Evolutionary conservation across 1,140 invertebrate genomes (phyloP).

Genomic region (Prorops nasuta): DNA sequence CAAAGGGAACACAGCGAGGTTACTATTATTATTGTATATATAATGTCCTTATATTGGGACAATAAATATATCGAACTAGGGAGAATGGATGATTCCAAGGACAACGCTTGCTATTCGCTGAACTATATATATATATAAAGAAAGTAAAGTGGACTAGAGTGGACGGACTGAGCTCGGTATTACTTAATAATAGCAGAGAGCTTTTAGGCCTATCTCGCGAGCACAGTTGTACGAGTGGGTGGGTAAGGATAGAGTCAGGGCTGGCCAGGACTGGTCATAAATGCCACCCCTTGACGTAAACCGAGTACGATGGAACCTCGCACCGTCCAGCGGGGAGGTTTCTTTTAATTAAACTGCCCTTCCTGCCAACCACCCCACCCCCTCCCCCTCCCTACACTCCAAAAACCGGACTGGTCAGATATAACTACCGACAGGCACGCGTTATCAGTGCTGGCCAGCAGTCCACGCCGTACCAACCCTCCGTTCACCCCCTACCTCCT

Average conservation of each 20-base stretch:
- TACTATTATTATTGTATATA: slow-evolving; percentile 11
- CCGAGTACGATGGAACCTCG: slow-evolving; percentile 31
- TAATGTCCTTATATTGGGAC: slow-evolving; percentile 10
- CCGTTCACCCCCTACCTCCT: slow-evolving; percentile 9
- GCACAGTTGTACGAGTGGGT: slow-evolving; percentile 28
- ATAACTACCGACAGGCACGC: slow-evolving; percentile 47
- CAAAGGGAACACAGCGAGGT: neutral
- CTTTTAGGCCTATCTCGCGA: slow-evolving; percentile 39
- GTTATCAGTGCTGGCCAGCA: slow-evolving; percentile 53
- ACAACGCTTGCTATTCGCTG: slow-evolving; percentile 2
- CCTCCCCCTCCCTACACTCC: slow-evolving; percentile 16
- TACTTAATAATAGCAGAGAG: slow-evolving; percentile 30
- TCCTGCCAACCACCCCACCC: slow-evolving; percentile 14
- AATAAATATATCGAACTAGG: slow-evolving; percentile 11
- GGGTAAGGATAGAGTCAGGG: slow-evolving; percentile 11
- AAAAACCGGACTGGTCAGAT: slow-evolving; percentile 44
- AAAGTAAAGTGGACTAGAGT: neutral
- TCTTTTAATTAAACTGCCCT: slow-evolving; percentile 56
- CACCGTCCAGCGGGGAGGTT: slow-evolving; percentile 47
- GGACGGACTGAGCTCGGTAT: slow-evolving; percentile 1
- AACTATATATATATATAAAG: slow-evolving; percentile 19
- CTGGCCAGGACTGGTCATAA: slow-evolving; percentile 35
- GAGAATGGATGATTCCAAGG: slow-evolving; percentile 6
- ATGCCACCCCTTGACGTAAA: slow-evolving; percentile 25
- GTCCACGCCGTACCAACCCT: too few relatives aligned